Evolutionary conservation across 2,113 vertebrate genomes (phyloP).

Genomic region (Dendrocopos noguchii): DNA sequence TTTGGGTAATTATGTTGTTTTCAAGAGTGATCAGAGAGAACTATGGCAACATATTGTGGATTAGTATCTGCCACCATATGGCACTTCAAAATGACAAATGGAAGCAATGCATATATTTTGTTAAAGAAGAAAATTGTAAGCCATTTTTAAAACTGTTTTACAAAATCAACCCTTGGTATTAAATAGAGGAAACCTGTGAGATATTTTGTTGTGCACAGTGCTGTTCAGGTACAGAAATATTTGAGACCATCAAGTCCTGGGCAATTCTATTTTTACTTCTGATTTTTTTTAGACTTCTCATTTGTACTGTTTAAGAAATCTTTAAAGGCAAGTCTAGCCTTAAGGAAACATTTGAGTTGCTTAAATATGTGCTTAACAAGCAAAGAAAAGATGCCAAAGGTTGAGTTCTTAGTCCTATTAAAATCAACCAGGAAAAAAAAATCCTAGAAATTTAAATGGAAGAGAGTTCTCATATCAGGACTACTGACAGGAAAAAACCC

Average conservation of each 20-base stretch:
- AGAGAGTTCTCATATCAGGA: background rate
- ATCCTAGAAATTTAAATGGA: background rate
- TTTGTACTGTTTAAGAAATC: background rate
- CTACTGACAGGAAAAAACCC: background rate
- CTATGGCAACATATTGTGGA: slow-evolving; percentile 33
- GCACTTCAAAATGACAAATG: slow-evolving; percentile 52
- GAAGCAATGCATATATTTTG: slow-evolving; percentile 11
- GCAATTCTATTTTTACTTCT: background rate
- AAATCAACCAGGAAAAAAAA: background rate
- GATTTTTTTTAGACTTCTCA: background rate
- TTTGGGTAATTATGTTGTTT: slow-evolving; percentile 63
- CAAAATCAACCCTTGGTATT: background rate
- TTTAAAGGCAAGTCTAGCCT: background rate
- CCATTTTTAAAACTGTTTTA: background rate
- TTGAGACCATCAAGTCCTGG: background rate
- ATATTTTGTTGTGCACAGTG: background rate
- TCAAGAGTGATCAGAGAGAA: slow-evolving; percentile 38
- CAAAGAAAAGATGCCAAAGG: background rate
- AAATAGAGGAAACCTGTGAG: background rate
- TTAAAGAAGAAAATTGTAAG: slow-evolving; percentile 8
- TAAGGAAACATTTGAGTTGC: background rate
- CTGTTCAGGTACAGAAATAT: background rate
- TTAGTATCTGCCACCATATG: slow-evolving; percentile 64
- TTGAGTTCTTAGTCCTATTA: background rate
- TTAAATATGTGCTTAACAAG: background rate